Conservation (phyloP, 2,113 vertebrate genomes). For the Carassius gibelio region DNA sequence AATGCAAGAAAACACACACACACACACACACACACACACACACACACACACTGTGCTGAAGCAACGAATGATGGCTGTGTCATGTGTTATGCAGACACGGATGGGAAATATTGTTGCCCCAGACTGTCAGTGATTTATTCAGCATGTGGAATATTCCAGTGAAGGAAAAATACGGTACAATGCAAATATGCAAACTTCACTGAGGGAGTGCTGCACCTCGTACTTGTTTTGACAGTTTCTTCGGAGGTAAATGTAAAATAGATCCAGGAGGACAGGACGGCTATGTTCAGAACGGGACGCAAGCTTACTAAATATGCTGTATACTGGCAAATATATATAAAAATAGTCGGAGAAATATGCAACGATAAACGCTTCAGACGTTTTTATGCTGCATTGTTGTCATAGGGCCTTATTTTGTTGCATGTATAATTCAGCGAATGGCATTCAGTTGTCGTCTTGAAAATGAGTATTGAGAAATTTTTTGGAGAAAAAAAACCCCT, state of each 20-base stretch:
- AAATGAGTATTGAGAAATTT: too few species aligned
- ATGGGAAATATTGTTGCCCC: conserved; percentile 27
- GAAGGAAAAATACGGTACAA: conserved; percentile 42
- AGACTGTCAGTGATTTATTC: conserved; percentile 40
- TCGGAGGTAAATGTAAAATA: conserved; percentile 38
- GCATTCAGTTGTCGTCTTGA: too few species aligned
- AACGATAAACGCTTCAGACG: background rate
- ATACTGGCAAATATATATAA: background rate
- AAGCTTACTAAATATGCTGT: background rate
- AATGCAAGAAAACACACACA: conserved; percentile 29
- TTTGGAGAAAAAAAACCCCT: too few species aligned
- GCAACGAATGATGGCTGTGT: conserved; percentile 16
- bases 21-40: conserved; percentile 20
- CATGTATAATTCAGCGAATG: too few species aligned
- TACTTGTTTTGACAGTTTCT: conserved; percentile 39
- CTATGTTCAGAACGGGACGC: background rate
- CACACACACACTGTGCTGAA: background rate
- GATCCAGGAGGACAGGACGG: background rate
- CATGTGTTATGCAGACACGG: background rate
- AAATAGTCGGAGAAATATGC: background rate
- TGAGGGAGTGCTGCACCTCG: conserved; percentile 20
- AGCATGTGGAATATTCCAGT: conserved; percentile 47
- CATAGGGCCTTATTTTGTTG: background rate
- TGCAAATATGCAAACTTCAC: conserved; percentile 49
- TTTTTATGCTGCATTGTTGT: background rate